Percentiles rank a stretch among this genome's conserved stretches.
These are phyloP conservation scores for Chydorus sphaericus DNA, from an alignment of 2,888 invertebrate genomes.

Conservation along the genomic window DNA sequence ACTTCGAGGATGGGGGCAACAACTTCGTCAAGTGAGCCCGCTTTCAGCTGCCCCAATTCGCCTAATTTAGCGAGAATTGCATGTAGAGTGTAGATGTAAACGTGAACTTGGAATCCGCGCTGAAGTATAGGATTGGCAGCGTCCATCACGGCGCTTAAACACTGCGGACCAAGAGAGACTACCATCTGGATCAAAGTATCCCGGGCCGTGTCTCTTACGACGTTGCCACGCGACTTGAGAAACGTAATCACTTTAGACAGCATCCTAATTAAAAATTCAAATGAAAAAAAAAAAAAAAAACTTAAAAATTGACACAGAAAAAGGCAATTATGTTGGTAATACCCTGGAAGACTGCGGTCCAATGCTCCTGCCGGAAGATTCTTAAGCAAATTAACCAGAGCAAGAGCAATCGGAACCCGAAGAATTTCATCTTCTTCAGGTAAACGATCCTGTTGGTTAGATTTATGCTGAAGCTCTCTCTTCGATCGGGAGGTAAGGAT, in stretches of 20 bases:
- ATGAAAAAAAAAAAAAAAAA: neutral
- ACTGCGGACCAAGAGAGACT: constrained; percentile 64
- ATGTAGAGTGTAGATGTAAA: constrained; percentile 76
- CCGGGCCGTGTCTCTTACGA: constrained; percentile 67
- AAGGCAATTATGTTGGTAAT: constrained; percentile 21
- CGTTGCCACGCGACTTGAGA: constrained; percentile 71
- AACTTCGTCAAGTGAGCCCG: constrained; percentile 64
- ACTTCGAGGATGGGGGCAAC: constrained; percentile 60
- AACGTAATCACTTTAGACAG: constrained; percentile 81
- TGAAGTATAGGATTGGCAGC: constrained; percentile 67
- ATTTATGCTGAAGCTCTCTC: constrained; percentile 51
- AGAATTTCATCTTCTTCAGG: constrained; percentile 59
- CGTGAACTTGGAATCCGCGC: constrained; percentile 86
- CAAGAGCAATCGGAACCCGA: constrained; percentile 80
- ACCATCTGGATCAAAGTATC: constrained; percentile 88
- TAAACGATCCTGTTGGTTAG: constrained; percentile 18
- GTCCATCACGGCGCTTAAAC: constrained; percentile 57
- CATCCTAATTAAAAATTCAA: constrained; percentile 39
- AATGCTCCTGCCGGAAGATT: constrained; percentile 62
- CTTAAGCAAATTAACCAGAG: constrained; percentile 79
- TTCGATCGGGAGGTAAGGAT: constrained; percentile 46
- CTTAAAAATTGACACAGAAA: neutral
- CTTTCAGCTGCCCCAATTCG: constrained; percentile 38
- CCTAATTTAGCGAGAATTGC: constrained; percentile 35
- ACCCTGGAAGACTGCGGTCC: constrained; percentile 66